phyloP scores from a whole-genome alignment of 2,797 vertebrate genomes.

The Morus bassanus region DNA sequence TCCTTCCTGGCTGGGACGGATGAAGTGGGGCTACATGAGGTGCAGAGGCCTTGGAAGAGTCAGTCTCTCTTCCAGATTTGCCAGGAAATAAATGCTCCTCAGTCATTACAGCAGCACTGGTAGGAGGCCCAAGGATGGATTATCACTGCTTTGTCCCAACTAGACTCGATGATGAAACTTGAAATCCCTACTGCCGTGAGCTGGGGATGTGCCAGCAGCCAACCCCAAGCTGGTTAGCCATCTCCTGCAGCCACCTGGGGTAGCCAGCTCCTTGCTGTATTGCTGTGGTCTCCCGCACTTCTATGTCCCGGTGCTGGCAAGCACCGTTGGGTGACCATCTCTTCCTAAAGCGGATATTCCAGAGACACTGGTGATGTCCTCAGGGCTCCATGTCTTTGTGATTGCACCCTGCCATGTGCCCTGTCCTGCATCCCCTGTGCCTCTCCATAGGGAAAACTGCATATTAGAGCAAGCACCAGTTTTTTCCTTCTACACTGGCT shows the following conservation, averaged over 20 bases:
- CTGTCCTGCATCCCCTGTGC: neutral
- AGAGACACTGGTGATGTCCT: fast-evolving
- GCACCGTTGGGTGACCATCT: neutral
- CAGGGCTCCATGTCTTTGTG: neutral
- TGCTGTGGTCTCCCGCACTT: neutral
- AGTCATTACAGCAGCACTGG: neutral
- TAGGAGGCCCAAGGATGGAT: neutral
- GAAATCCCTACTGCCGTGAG: neutral
- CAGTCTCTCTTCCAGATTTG: neutral
- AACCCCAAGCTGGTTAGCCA: neutral
- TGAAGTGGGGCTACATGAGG: neutral
- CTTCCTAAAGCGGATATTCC: neutral
- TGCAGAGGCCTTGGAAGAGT: neutral
- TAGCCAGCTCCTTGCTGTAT: neutral
- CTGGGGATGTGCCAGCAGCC: neutral
- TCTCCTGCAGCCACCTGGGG: neutral
- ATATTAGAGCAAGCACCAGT: neutral
- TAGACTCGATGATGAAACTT: neutral
- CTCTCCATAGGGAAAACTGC: neutral
- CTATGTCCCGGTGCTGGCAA: neutral
- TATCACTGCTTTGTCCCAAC: neutral
- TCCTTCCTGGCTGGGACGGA: fast-evolving
- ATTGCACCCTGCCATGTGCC: neutral
- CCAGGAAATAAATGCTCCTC: neutral
- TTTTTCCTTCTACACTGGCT: neutral